phyloP scores from a whole-genome alignment of 1,140 invertebrate genomes.

The Papilio dardanus region DNA sequence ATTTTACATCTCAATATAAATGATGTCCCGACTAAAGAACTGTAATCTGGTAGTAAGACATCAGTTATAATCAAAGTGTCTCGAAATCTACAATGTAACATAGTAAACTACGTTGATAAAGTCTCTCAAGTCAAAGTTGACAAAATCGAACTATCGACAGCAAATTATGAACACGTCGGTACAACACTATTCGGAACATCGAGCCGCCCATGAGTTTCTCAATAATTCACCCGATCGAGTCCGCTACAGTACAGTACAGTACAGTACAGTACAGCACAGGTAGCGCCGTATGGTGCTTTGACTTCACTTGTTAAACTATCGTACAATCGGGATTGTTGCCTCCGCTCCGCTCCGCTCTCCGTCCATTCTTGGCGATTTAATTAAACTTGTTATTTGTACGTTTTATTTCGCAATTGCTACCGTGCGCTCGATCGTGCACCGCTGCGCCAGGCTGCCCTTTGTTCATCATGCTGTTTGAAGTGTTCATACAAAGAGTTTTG shows the following conservation, averaged over 20 bases:
- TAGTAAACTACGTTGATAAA: not conserved
- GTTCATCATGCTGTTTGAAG: constrained; percentile 36
- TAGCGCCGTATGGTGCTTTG: constrained; percentile 70
- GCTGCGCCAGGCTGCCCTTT: constrained; percentile 53
- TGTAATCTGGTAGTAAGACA: not conserved
- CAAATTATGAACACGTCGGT: constrained; percentile 18
- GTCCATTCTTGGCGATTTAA: constrained; percentile 76
- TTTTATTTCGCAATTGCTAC: constrained; percentile 77
- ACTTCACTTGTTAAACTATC: constrained; percentile 79
- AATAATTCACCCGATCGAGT: constrained; percentile 70
- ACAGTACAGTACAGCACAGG: no score
- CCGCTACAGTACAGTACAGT: constrained; percentile 55
- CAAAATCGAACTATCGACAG: constrained; percentile 10
- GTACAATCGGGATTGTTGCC: constrained; percentile 69
- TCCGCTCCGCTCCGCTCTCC: constrained; percentile 48
- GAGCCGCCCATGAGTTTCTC: constrained; percentile 47
- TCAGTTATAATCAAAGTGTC: not conserved
- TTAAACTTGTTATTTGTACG: constrained; percentile 81
- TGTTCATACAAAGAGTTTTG: constrained; percentile 7
- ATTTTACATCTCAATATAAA: not conserved
- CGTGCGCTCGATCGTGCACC: constrained; percentile 70
- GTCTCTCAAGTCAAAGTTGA: not conserved
- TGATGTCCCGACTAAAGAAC: not conserved
- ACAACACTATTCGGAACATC: constrained; percentile 3
- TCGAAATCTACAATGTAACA: not conserved